Evolutionary conservation across 2,888 invertebrate species (phyloP).

Genomic region (Hirtodrosophila histrioides): DNA sequence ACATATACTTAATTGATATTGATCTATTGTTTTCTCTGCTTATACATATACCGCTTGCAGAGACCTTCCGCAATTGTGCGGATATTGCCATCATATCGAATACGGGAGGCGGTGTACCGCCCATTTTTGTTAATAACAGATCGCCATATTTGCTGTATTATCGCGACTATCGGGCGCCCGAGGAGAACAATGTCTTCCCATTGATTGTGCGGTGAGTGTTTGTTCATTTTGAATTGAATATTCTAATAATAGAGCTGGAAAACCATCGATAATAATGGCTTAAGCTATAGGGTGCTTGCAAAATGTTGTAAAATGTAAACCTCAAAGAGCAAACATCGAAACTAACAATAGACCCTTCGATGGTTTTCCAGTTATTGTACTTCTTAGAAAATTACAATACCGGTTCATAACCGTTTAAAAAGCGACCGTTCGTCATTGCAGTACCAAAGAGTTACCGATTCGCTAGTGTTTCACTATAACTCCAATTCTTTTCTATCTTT

Average conservation of each 20-base stretch:
- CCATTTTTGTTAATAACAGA: slow-evolving; percentile 88
- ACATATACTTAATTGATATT: too few species aligned
- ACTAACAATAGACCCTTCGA: not conserved
- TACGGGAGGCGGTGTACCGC: slow-evolving; percentile 90
- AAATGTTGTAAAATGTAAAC: too few species aligned
- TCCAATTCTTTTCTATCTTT: not conserved
- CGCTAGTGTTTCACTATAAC: too few species aligned
- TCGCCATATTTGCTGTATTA: slow-evolving; percentile 92
- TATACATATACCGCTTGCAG: slow-evolving; percentile 79
- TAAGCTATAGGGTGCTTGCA: too few species aligned
- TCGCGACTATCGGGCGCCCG: slow-evolving; percentile 88
- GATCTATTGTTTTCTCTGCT: too few species aligned
- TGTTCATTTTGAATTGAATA: too few species aligned
- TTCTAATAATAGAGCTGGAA: too few species aligned
- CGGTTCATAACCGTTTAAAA: too few species aligned
- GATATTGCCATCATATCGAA: slow-evolving; percentile 93
- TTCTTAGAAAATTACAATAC: too few species aligned
- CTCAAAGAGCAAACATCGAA: too few species aligned
- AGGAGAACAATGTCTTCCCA: slow-evolving; percentile 88
- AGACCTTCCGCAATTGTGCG: slow-evolving; percentile 96
- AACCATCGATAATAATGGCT: too few species aligned
- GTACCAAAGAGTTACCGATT: not conserved
- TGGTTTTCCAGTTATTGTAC: not conserved
- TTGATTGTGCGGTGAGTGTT: slow-evolving; percentile 89
- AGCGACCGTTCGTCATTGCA: too few species aligned